Base-by-base conservation (phyloP, 2,113 vertebrate species). In the Gasterosteus nipponicus region DNA sequence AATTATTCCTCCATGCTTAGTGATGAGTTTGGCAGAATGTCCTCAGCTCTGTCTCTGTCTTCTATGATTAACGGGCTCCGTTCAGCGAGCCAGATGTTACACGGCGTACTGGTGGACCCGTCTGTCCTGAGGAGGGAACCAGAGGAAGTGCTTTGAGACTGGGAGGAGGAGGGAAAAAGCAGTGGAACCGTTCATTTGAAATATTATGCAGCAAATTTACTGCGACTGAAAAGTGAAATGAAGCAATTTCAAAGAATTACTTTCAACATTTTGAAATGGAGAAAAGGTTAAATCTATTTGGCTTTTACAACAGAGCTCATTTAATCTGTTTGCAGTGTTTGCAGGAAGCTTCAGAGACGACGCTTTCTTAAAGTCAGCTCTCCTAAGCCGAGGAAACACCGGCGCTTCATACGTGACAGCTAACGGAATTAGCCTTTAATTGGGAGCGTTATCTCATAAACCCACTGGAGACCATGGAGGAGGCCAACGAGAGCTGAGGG, bases 371-470 rank as follows among this genome's bases (percentile, higher is more conserved):
- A 81, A 81, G 39, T 16, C 54, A 75, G 57, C 12, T 82, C 41
- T 82, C 69, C 85, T 77, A 77, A 84, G 74, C 74, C 69, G 59
- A 61, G 53, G 68, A 82, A 83, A 85, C 62, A 67, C 82, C 0
- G 7, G 64, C 33, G 75, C 75, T 75, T 66, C 69, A 59, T 64
- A 82, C 61, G 51, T 75, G 87, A 87, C 85, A 79, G 79, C 69
- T 75, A 77, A 90, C 74, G 47, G 53, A 81, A 82, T 90, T 86
- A 84, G 85, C 56, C 49, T 83, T 78, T 87, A 87, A 86, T 75
- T 78, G 16, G 46, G 58, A 68, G 69, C 60, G 63, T 79, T 71
- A 69, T 81, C 61, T 72, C 67, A 74, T 77, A 78, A 81, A 81
- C 77, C 84, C 66, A 61, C 29, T 44, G 7, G 51, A 84, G 64